These are phyloP conservation scores for Tachysurus fulvidraco DNA, from an alignment of 2,113 vertebrate genomes.

Conservation along the genomic window DNA sequence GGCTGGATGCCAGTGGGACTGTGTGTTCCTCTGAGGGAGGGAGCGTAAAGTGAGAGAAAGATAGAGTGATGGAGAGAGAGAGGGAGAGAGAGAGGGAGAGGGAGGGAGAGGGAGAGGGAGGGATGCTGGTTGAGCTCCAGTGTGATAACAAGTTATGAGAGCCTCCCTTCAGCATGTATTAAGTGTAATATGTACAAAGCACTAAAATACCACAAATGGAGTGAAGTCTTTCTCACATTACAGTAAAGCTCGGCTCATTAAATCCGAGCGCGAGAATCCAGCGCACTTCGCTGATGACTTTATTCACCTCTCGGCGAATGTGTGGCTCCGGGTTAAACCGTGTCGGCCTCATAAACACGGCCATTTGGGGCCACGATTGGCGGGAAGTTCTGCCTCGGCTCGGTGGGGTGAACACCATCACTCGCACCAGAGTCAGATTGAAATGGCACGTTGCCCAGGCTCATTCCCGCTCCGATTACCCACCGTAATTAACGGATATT, in stretches of 20 bases:
- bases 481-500: constrained; percentile 69
- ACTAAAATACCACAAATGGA: not conserved
- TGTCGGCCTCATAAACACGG: constrained; percentile 34
- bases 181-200: constrained; percentile 1
- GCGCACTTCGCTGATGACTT: not conserved
- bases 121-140: constrained; percentile 50
- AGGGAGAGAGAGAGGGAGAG: constrained; percentile 6
- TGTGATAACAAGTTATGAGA: constrained; percentile 44
- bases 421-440: constrained; percentile 63
- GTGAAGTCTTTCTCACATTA: constrained; percentile 1
- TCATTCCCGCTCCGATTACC: constrained; percentile 75
- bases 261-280: not conserved
- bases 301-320: constrained; percentile 19
- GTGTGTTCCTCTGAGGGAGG: constrained; percentile 64
- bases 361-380: constrained; percentile 39
- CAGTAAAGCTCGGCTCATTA: constrained; percentile 17
- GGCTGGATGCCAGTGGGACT: constrained; percentile 65
- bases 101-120: constrained; percentile 51
- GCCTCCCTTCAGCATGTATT: not conserved
- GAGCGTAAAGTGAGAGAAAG: constrained; percentile 60
- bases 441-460: constrained; percentile 61
- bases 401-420: constrained; percentile 46
- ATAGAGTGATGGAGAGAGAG: constrained; percentile 43
- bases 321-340: constrained; percentile 41
- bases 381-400: constrained; percentile 22